phyloP scores from a whole-genome alignment of 2,888 invertebrate species.

The Ashinkailepas kermadecensis region DNA sequence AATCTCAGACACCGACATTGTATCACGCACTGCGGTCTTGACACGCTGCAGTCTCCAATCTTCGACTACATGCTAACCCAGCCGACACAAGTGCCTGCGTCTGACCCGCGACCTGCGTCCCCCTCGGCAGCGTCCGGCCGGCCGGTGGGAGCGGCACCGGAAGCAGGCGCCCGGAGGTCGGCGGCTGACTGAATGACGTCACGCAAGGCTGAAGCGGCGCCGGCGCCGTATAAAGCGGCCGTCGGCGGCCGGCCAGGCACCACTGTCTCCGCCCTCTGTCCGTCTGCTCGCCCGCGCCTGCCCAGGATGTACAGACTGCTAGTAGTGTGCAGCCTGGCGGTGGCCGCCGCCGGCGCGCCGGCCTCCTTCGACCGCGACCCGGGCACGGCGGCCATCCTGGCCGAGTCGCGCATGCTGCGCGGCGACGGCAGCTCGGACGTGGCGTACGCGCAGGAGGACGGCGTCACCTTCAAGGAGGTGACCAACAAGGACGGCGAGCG shows the following conservation, averaged over 20 bases:
- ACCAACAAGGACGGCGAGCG: constrained; percentile 13
- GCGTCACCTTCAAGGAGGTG: constrained; percentile 14
- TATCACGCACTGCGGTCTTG: no score
- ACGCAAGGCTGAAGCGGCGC: no score
- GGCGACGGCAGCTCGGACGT: constrained; percentile 7
- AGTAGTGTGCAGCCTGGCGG: constrained; percentile 18
- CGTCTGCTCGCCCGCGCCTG: not conserved
- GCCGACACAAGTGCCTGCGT: no score
- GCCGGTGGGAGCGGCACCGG: no score
- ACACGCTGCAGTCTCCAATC: no score
- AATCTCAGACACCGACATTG: no score
- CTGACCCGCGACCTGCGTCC: no score
- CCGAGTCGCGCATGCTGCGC: not conserved
- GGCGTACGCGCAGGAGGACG: constrained; percentile 20
- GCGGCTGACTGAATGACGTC: no score
- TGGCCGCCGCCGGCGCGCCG: not conserved
- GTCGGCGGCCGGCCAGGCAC: not conserved
- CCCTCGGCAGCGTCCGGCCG: no score
- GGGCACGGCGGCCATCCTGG: constrained; percentile 1
- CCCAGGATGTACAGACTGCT: constrained; percentile 16
- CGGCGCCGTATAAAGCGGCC: not conserved
- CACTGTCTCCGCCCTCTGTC: not conserved
- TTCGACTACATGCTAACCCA: no score
- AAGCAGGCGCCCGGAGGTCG: no score
- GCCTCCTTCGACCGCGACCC: not conserved